A percentile compares a stretch with the other conserved stretches of the same genome.
These are phyloP conservation scores for Lordiphosa andalusiaca DNA, from an alignment of 2,888 invertebrate species.

Conservation along the genomic window DNA sequence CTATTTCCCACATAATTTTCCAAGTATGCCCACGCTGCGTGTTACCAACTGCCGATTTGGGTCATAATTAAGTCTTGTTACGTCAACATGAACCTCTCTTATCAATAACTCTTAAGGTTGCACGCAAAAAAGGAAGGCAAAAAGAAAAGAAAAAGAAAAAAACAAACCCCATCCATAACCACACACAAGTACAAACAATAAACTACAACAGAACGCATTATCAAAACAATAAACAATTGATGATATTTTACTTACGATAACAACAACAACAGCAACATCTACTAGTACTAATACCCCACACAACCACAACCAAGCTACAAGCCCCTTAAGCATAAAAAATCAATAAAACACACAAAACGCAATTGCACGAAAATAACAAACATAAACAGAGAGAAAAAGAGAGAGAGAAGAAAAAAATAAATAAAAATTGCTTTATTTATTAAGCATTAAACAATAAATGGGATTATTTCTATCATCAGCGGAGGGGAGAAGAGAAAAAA, in stretches of 20 bases:
- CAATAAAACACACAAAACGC: conserved; percentile 27
- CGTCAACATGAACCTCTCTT: conserved; percentile 17
- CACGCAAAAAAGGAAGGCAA: conserved; percentile 6
- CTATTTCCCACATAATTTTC: no score
- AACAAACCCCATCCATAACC: conserved; percentile 1
- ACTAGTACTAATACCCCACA: conserved; percentile 5
- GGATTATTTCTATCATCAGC: conserved; percentile 63
- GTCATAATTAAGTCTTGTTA: conserved; percentile 27
- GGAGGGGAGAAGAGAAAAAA: conserved; percentile 19
- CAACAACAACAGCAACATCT: conserved; percentile 27
- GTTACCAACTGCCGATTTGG: conserved; percentile 18
- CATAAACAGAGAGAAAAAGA: conserved; percentile 27
- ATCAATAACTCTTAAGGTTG: conserved; percentile 21
- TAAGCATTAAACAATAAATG: conserved; percentile 75
- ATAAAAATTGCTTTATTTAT: conserved; percentile 74
- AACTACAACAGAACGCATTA: conserved; percentile 48
- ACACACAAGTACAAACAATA: conserved; percentile 43
- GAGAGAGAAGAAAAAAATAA: conserved; percentile 48
- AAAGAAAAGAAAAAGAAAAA: neutral
- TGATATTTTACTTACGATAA: conserved; percentile 59
- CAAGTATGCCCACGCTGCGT: neutral
- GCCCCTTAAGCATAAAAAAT: conserved; percentile 18
- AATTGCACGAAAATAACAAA: conserved; percentile 23
- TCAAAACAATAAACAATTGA: conserved; percentile 74
- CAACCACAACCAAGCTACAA: conserved; percentile 42